Percentiles rank a stretch among this genome's conserved stretches.
phyloP scores from a whole-genome alignment of 1,140 invertebrate species.

The Chrysopa pallens region DNA sequence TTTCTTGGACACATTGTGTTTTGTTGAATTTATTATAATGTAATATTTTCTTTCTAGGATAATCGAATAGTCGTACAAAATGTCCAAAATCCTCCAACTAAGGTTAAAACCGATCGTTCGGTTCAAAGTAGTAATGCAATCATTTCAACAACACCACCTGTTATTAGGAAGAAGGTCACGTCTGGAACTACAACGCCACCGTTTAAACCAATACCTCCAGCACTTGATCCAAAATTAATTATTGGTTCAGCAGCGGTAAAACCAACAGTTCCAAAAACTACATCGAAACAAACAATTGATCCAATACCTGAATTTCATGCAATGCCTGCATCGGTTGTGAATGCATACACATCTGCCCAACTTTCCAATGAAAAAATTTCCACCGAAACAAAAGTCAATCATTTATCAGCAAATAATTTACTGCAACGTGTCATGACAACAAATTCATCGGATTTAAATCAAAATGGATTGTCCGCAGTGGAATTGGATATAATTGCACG shows the following conservation, averaged over 20 bases:
- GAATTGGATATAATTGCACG: constrained; percentile 14
- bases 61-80: too few relatives aligned
- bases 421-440: constrained; percentile 1
- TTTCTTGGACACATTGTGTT: too few relatives aligned
- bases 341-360: constrained; percentile 19
- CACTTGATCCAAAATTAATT: constrained; percentile 23
- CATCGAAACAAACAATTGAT: constrained; percentile 12
- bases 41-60: too few relatives aligned
- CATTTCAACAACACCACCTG: too few relatives aligned
- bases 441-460: constrained; percentile 16
- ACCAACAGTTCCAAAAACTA: constrained; percentile 22
- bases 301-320: constrained; percentile 24
- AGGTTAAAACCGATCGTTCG: too few relatives aligned
- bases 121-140: too few relatives aligned
- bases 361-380: not conserved
- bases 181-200: constrained; percentile 31
- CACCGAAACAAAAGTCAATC: not conserved
- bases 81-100: too few relatives aligned
- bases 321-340: constrained; percentile 31
- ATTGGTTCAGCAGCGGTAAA: constrained; percentile 7
- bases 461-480: constrained; percentile 15
- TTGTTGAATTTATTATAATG: too few relatives aligned
- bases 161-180: too few relatives aligned
- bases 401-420: too few relatives aligned
- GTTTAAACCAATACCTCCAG: constrained; percentile 55